These are phyloP conservation scores for Drosophila persimilis DNA, from an alignment of 1,140 invertebrate species.

Conservation along the genomic window DNA sequence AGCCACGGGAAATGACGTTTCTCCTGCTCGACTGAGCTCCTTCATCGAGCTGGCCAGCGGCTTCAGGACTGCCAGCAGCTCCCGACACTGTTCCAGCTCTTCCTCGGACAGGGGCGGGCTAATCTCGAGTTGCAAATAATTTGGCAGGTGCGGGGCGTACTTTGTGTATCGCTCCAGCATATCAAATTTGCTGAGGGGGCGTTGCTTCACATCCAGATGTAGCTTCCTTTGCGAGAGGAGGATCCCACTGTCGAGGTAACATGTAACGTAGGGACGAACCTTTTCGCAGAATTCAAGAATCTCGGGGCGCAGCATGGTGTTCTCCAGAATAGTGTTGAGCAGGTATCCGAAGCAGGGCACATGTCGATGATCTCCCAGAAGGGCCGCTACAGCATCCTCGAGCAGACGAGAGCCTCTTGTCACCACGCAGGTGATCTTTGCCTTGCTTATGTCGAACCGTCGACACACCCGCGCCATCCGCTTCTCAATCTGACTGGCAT, in stretches of 20 bases:
- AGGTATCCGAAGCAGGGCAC: conserved; percentile 43
- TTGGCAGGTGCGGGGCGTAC: no score
- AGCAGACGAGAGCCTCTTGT: conserved; percentile 18
- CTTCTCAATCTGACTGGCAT: conserved; percentile 32
- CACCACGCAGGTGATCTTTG: conserved; percentile 43
- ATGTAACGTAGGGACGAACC: conserved; percentile 13
- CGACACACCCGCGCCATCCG: conserved; percentile 31
- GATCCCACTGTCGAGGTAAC: no score
- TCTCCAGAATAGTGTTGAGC: conserved; percentile 17
- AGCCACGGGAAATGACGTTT: conserved; percentile 17
- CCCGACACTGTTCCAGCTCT: conserved; percentile 4
- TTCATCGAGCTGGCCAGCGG: conserved; percentile 35
- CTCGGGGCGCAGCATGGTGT: conserved; percentile 20
- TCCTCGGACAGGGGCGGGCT: no score
- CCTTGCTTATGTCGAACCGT: conserved; percentile 44
- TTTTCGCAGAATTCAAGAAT: conserved; percentile 23
- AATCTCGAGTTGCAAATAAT: no score
- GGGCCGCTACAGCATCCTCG: conserved; percentile 17
- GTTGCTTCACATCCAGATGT: conserved; percentile 2
- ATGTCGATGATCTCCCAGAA: conserved; percentile 38
- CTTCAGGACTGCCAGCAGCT: conserved; percentile 25
- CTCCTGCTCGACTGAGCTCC: conserved; percentile 21
- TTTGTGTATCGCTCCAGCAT: conserved; percentile 31
- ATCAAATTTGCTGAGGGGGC: conserved; percentile 25
- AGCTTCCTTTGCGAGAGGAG: not conserved